Evolutionary conservation across 2,888 invertebrate species (phyloP), one percentile per base, ranked within the genome.

Genomic region (Noctua janthina): DNA sequence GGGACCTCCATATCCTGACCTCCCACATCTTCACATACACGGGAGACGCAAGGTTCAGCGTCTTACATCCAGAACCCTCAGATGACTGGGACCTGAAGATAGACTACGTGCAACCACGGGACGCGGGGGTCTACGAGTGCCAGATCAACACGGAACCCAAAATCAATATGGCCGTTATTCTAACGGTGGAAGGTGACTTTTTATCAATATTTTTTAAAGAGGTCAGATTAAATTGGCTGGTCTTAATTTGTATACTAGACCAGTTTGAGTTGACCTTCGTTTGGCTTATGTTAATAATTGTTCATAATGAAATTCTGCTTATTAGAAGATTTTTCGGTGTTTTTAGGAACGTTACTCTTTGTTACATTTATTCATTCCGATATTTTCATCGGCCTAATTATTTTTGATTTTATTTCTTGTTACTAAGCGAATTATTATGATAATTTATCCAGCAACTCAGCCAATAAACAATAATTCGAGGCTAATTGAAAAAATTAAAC

Each of bases 111-210:
- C 99, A 99, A 96, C 98, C 98, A 72, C 95, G 98, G 46, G 99
- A 99, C 94, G 98, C 98, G 3, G 99, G 98, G 13, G 98, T 98
- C 83, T 99, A 99, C 96, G 98, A 99, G 95, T 99, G 98, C 92
- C 99, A 99, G 97, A 98, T 99, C 90, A 99, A 99, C 96, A 99
- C 98, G 0, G 99, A 99, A 93, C 99, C 99, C 39, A 99, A 99
- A 95, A 98, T 99, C 94, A 99, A 98, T 95, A 97, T 98, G 97
- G 98, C 98, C 69, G 98, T 99, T 91, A 95, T 97, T 92, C 97
- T 99, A 81, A 98, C 97, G 91, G 98, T 99, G 76, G 98, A 98
- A 98, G 98, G 99, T 99, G 97, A 91, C 74, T 88, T 67, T 82
- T 76, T 70, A 75, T 56, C n/a, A 70, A 43, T 74, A 66, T 69